Percentiles rank a stretch among this genome's conserved stretches.
These are phyloP conservation scores for Danionella cerebrum DNA, from an alignment of 2,113 vertebrate genomes.

Conservation along the genomic window DNA sequence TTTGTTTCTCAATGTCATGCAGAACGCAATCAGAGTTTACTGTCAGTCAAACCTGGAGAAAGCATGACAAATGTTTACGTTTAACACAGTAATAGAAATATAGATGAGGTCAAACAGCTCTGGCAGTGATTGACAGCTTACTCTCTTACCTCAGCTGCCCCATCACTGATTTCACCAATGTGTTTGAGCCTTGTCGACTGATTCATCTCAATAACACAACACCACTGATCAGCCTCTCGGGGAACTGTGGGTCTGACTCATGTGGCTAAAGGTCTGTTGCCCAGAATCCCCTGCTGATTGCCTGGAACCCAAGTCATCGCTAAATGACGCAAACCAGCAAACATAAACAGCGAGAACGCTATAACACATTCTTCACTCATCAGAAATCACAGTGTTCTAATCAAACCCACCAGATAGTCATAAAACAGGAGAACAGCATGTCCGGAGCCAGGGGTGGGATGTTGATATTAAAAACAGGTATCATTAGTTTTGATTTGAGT, in stretches of 20 bases:
- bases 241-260: slow-evolving; percentile 25
- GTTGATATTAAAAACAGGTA: neutral
- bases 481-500: slow-evolving; percentile 56
- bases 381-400: neutral
- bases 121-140: neutral
- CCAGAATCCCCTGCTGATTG: slow-evolving; percentile 6
- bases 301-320: slow-evolving; percentile 1
- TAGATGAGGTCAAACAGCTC: slow-evolving; percentile 3
- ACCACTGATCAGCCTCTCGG: slow-evolving; percentile 11
- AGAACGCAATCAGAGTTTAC: neutral
- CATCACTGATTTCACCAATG: neutral
- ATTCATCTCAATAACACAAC: slow-evolving; percentile 13
- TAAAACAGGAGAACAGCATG: neutral
- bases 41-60: slow-evolving; percentile 4
- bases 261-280: slow-evolving; percentile 14
- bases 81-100: slow-evolving; percentile 7
- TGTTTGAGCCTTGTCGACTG: neutral
- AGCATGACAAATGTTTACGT: slow-evolving; percentile 9
- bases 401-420: neutral
- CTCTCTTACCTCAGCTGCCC: neutral
- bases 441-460: neutral
- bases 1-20: slow-evolving; percentile 12
- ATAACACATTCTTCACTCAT: neutral
- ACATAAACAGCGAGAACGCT: neutral
- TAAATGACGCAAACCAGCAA: slow-evolving; percentile 16